Base-by-base conservation (phyloP, 2,888 invertebrate species). In the Platycheirus albimanus region DNA sequence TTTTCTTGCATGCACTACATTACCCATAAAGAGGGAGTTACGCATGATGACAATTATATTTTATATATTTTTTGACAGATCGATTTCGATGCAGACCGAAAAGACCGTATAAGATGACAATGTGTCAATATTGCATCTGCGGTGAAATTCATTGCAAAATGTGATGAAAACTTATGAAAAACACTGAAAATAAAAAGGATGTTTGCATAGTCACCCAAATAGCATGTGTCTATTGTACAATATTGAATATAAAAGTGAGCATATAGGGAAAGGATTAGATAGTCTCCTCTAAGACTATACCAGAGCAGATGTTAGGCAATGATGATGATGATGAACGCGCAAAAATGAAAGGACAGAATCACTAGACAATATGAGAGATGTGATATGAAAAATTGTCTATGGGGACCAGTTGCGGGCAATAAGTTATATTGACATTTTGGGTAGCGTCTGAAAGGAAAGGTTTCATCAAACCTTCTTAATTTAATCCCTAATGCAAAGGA, bases 341-440 rank as follows among this genome's bases (percentile, higher is more conserved):
- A 66, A 78, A 80, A 63, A 64, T 20, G 30, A 64, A 63, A 74
- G 54, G 76, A 58, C 49, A 51, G 8, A n/a, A 20, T 24, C 10
- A n/a, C n/a, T n/a, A n/a, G n/a, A n/a, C 1, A 2, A 20, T 20
- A 41, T 58, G 38, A 54, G 41, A 38, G 38, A 38, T 56, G 19
- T 13, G 20, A 38, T n/a, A 56, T 56, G 20, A 56, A 56, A 56
- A 52, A 71, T 67, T 47, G 54, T 56, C 78, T 69, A n/a, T n/a
- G 19, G 45, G 64, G 83, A 83, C 67, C 72, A 78, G 83, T 78
- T 78, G 78, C 78, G 83, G 83, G 84, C 79, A 79, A 79, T 84
- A 84, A 79, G 84, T 84, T 84, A 84, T 84, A 79, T 84, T 84
- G 84, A 84, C 84, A 84, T 84, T 84, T 84, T 36, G 84, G 84